phyloP scores from a whole-genome alignment of 1,140 invertebrate species.

The Reticulitermes speratus region DNA sequence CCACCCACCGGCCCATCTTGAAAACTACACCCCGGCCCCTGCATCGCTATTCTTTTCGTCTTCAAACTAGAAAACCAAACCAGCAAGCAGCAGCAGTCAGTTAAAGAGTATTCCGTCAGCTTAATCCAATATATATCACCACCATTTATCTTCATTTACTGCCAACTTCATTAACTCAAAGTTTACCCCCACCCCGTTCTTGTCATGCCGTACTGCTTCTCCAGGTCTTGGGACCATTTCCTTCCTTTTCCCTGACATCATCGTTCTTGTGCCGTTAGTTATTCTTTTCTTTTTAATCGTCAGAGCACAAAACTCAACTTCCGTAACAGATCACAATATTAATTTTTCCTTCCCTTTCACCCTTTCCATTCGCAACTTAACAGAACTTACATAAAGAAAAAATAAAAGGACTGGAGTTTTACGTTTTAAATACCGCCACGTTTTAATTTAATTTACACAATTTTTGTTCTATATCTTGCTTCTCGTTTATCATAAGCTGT shows the following conservation, averaged over 20 bases:
- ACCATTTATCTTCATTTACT: constrained; percentile 51
- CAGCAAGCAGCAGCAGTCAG: constrained; percentile 8
- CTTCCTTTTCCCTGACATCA: constrained; percentile 44
- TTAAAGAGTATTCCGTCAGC: constrained; percentile 24
- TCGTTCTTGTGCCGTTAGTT: neutral
- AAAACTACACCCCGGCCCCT: neutral
- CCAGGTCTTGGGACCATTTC: constrained; percentile 42
- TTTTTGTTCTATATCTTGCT: neutral
- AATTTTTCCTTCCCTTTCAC: neutral
- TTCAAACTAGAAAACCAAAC: constrained; percentile 6
- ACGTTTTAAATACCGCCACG: neutral
- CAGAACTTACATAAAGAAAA: neutral
- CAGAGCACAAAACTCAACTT: neutral
- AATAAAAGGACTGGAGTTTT: neutral
- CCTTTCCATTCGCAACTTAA: neutral
- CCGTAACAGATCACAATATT: constrained; percentile 9
- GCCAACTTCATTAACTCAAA: constrained; percentile 48
- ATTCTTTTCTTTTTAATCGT: constrained; percentile 5
- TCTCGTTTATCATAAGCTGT: constrained; percentile 1
- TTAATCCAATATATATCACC: constrained; percentile 46
- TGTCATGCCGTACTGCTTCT: constrained; percentile 27
- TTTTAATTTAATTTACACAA: constrained; percentile 9
- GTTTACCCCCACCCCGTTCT: constrained; percentile 39
- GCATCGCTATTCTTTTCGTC: constrained; percentile 1
- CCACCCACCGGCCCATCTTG: neutral